These are phyloP conservation scores for Plecotus auritus DNA, from an alignment of 2,113 vertebrate genomes.

Conservation along the genomic window DNA sequence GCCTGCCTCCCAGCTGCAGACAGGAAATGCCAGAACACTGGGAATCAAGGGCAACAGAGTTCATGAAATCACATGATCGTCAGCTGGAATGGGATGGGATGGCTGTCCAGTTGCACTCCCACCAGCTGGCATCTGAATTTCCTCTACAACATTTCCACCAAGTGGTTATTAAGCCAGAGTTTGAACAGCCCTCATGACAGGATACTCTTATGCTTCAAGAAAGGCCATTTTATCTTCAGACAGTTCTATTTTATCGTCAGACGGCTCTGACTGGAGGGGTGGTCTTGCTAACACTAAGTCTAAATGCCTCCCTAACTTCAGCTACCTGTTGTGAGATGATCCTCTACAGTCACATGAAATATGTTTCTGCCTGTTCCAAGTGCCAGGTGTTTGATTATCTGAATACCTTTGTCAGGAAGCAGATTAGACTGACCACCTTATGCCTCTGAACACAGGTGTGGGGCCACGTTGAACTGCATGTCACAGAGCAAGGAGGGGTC, in stretches of 20 bases:
- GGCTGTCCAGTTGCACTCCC: background rate
- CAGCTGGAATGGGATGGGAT: background rate
- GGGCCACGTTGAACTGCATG: background rate
- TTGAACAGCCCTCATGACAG: background rate
- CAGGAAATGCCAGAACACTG: background rate
- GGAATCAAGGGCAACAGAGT: background rate
- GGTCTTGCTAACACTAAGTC: background rate
- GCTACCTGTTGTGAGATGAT: background rate
- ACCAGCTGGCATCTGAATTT: background rate
- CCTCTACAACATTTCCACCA: background rate
- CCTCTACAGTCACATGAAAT: background rate
- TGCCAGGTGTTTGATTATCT: background rate
- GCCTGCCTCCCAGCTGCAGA: background rate
- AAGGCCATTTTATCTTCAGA: background rate
- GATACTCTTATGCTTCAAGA: background rate
- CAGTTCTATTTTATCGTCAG: background rate
- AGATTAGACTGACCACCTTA: background rate
- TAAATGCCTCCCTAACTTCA: background rate
- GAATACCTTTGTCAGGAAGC: background rate
- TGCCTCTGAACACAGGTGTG: background rate
- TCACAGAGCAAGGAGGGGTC: background rate
- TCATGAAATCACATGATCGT: constrained; percentile 26
- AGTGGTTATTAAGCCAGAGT: background rate
- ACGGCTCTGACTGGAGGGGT: background rate
- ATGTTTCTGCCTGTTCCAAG: background rate